phyloP scores from a whole-genome alignment of 2,888 invertebrate species.

The Polia nebulosa region DNA sequence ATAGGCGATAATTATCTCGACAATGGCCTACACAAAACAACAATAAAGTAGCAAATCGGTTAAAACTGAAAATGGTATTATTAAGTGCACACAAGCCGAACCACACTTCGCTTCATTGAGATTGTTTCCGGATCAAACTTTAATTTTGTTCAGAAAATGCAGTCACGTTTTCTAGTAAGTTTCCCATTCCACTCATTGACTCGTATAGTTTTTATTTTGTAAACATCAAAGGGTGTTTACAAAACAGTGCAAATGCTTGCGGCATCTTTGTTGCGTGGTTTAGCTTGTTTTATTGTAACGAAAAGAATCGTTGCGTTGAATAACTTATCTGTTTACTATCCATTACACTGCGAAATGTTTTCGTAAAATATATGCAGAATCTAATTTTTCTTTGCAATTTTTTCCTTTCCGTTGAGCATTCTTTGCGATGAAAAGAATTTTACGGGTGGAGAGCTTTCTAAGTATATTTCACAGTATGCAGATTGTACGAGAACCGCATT shows the following conservation, averaged over 20 bases:
- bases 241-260: not conserved
- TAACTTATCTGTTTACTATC: not conserved
- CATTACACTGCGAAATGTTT: not conserved
- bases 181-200: conserved; percentile 7
- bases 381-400: not conserved
- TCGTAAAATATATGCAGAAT: conserved; percentile 3
- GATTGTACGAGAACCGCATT: conserved; percentile 5
- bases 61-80: conserved; percentile 12
- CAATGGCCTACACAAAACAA: conserved; percentile 6
- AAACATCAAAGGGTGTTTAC: conserved; percentile 15
- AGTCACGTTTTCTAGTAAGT: not conserved
- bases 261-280: conserved; percentile 6
- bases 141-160: conserved; percentile 25
- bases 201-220: conserved; percentile 22
- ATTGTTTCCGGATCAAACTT: conserved; percentile 6
- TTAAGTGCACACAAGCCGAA: conserved; percentile 12
- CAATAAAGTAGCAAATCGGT: not conserved
- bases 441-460: conserved; percentile 5
- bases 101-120: not conserved
- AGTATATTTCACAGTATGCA: conserved; percentile 16
- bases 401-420: conserved; percentile 19
- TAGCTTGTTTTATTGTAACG: not conserved
- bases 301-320: conserved; percentile 4
- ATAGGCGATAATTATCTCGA: conserved; percentile 11
- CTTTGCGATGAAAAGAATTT: conserved; percentile 8